phyloP scores from a whole-genome alignment of 2,113 vertebrate genomes.

The Dasyprocta punctata region DNA sequence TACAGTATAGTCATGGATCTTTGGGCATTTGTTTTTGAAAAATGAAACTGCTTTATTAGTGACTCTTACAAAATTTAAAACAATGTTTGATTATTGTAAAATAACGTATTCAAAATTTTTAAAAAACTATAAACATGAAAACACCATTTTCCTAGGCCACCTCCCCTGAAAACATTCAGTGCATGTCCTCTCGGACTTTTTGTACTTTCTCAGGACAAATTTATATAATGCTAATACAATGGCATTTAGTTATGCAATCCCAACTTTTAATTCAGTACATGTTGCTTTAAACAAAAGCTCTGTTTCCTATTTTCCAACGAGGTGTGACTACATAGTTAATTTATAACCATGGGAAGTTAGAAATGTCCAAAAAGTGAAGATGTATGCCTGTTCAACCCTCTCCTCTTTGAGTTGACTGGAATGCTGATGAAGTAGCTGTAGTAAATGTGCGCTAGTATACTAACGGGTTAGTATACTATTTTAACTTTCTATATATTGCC shows the following conservation, averaged over 20 bases:
- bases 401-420: not conserved
- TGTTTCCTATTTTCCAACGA: not conserved
- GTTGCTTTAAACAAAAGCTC: not conserved
- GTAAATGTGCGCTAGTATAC: too few species aligned
- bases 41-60: not conserved
- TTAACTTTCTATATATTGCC: not conserved
- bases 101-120: constrained; percentile 4
- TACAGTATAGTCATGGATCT: not conserved
- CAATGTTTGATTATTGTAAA: not conserved
- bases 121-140: not conserved
- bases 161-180: not conserved
- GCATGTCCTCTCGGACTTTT: not conserved
- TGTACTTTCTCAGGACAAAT: too few species aligned
- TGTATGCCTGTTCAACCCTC: not conserved
- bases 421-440: not conserved
- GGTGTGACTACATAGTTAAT: not conserved
- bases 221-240: too few species aligned
- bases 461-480: too few species aligned
- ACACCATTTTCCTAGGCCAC: not conserved
- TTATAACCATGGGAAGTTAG: not conserved
- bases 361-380: not conserved
- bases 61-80: not conserved
- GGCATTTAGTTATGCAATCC: not conserved
- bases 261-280: not conserved
- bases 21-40: not conserved